Percentiles rank a stretch among this genome's conserved stretches.
These are phyloP conservation scores for Fistularia commersonii DNA, from an alignment of 2,797 vertebrate genomes.

Conservation along the genomic window DNA sequence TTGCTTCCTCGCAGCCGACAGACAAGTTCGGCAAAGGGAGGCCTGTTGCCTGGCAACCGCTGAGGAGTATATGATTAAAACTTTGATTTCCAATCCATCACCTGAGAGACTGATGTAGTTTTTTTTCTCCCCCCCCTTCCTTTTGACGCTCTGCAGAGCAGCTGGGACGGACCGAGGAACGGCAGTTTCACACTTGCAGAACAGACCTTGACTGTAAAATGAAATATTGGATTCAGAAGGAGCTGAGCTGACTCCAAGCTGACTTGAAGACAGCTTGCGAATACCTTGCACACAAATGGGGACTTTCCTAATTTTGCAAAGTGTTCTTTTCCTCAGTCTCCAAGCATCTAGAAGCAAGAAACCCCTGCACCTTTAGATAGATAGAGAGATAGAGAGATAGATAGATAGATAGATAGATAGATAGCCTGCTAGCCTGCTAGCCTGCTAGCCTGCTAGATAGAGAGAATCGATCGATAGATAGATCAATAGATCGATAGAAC, in stretches of 20 bases:
- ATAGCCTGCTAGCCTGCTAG: too few relatives aligned
- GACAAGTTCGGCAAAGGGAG: constrained; percentile 52
- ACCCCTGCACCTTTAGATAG: too few relatives aligned
- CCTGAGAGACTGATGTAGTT: constrained; percentile 61
- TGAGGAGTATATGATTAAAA: constrained; percentile 71
- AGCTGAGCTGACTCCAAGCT: constrained; percentile 3
- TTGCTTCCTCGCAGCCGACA: constrained; percentile 51
- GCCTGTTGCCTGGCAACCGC: constrained; percentile 73
- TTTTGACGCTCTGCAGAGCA: constrained; percentile 57
- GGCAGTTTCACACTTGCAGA: constrained; percentile 31
- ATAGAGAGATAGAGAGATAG: too few relatives aligned
- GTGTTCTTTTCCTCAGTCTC: too few relatives aligned
- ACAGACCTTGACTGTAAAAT: constrained; percentile 53
- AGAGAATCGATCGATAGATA: too few relatives aligned
- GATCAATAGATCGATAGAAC: too few relatives aligned
- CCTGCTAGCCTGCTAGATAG: too few relatives aligned
- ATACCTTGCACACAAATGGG: too few relatives aligned
- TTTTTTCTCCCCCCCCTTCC: constrained; percentile 21
- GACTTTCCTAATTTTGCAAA: too few relatives aligned
- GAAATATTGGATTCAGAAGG: constrained; percentile 46
- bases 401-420: too few relatives aligned
- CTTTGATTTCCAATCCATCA: constrained; percentile 77
- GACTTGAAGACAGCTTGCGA: too few relatives aligned
- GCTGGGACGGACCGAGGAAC: constrained; percentile 40
- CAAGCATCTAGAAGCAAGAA: too few relatives aligned